Base-by-base conservation (phyloP, 1,140 invertebrate genomes). In the Meloidogyne floridensis region DNA sequence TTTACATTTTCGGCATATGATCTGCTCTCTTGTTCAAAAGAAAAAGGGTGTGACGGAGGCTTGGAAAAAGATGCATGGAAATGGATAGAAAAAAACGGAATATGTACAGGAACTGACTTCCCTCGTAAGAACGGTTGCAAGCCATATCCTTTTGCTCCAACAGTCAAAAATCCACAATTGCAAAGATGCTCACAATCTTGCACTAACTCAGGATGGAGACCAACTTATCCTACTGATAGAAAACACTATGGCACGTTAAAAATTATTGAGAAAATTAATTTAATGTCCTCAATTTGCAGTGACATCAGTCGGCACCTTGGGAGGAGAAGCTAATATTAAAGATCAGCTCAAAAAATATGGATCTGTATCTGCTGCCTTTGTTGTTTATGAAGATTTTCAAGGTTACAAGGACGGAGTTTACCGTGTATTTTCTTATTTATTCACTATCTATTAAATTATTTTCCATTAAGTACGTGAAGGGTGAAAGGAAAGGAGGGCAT, bases 351-450 rank as follows among this genome's bases (percentile, higher is more conserved):
- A 32, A 32, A 32, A n/a, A n/a, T n/a, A 32, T 32, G 95, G 95
- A 18, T 95, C 95, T 4, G 95, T 97, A 0, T 95, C 96, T 91
- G 95, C 92, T 0, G 94, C 94, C 59, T 96, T 96, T 87, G 93
- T 93, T 0, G 95, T 97, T 13, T 97, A 95, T 89, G 93, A 93
- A 77, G 95, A 97, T 91, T 94, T 97, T 86, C 90, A 94, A 2
- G 9, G 11, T 18, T 83, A 80, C 82, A 79, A 18, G 20, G 43
- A 87, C 92, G 94, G 95, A 86, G 95, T 96, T 3, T 96, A 96
- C 90, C 92, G 32, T 32, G 32, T 32, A 32, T 32, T 32, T 32
- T 32, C 32, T 32, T 32, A 32, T 32, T 32, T 32, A 32, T 32
- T 32, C 32, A 32, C 32, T 32, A 32, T 32, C 32, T 32, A 32